phyloP scores from a whole-genome alignment of 1,140 invertebrate species.

The Geopemphigus sp. region DNA sequence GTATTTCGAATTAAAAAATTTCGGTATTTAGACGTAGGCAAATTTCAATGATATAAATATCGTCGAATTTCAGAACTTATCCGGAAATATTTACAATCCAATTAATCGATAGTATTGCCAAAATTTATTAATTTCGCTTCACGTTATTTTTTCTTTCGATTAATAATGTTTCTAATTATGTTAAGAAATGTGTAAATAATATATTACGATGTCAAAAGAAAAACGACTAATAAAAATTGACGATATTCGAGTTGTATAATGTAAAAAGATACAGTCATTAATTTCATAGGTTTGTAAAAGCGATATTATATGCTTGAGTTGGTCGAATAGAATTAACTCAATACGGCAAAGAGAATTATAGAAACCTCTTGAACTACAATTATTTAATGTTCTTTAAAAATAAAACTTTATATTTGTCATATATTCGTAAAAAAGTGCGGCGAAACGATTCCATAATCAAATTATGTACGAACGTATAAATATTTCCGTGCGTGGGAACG shows the following conservation, averaged over 20 bases:
- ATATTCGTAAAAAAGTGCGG: neutral
- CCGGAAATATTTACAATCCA: too few species aligned
- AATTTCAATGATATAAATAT: too few species aligned
- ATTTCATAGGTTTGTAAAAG: conserved; percentile 11
- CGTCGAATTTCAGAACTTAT: too few species aligned
- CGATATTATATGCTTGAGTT: neutral
- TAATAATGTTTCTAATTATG: neutral
- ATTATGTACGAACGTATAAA: neutral
- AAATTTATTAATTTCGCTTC: neutral
- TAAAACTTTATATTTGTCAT: neutral
- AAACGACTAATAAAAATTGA: conserved; percentile 1
- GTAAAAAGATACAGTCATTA: conserved; percentile 28
- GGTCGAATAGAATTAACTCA: neutral
- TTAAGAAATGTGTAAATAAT: neutral
- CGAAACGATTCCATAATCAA: too few species aligned
- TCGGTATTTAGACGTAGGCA: too few species aligned
- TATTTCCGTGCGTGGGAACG: neutral
- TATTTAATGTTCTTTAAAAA: neutral
- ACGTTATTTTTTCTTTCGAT: neutral
- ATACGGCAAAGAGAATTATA: neutral
- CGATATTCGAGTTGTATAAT: neutral
- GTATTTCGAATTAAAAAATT: too few species aligned
- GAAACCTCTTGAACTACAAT: neutral
- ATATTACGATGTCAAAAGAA: neutral
- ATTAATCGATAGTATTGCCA: too few species aligned